A percentile compares a stretch with the other conserved stretches of the same genome.
Conservation (phyloP, 1,140 invertebrate genomes). For the Apocrypta bakeri region DNA sequence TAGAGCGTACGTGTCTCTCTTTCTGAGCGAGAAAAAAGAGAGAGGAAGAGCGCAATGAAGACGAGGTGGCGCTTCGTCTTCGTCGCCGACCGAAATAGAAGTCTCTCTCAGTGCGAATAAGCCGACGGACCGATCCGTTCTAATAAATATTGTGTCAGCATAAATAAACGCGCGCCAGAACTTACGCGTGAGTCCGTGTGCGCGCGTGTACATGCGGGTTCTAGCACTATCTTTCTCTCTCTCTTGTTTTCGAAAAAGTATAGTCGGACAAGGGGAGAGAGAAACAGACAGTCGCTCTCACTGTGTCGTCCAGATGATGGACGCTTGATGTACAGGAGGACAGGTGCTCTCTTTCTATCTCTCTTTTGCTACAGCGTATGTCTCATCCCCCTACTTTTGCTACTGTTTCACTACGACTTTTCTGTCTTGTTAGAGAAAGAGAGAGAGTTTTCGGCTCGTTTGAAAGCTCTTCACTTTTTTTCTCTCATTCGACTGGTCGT, state of each 20-base stretch:
- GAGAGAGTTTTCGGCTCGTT: neutral
- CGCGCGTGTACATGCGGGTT: neutral
- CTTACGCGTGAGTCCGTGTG: neutral
- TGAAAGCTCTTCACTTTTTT: neutral
- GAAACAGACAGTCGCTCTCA: conserved; percentile 52
- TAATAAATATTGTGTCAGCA: conserved; percentile 75
- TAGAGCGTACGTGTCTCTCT: conserved; percentile 14
- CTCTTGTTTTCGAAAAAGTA: no score
- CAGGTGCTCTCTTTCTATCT: conserved; percentile 62
- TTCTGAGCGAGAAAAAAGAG: conserved; percentile 11
- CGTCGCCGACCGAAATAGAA: conserved; percentile 63
- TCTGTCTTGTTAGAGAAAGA: conserved; percentile 18
- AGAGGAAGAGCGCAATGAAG: conserved; percentile 8
- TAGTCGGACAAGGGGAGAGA: conserved; percentile 33
- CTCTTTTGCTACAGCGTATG: neutral
- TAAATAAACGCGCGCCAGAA: conserved; percentile 67
- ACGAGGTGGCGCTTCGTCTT: conserved; percentile 55
- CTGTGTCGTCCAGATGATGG: conserved; percentile 67
- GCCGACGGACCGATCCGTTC: conserved; percentile 73
- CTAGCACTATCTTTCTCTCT: no score
- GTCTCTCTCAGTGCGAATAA: conserved; percentile 62
- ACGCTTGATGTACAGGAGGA: conserved; percentile 71
- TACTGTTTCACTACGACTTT: neutral
- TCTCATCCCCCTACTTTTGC: neutral
- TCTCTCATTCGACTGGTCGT: neutral